phyloP scores from a whole-genome alignment of 2,113 vertebrate genomes.

The Sceloporus undulatus region DNA sequence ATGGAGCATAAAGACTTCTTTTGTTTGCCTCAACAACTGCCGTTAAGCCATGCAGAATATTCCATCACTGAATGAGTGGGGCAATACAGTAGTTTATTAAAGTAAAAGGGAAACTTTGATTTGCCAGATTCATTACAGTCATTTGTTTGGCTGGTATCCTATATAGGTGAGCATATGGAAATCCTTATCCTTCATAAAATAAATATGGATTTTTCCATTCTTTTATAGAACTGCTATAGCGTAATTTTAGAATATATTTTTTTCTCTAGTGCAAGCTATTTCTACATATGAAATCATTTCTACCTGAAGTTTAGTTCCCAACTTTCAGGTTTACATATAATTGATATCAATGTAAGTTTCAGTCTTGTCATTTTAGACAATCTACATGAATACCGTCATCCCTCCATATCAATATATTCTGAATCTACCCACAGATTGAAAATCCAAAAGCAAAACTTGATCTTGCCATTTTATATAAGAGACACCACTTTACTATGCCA shows the following conservation, averaged over 20 bases:
- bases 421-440: not conserved
- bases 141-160: conserved; percentile 24
- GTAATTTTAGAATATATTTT: not conserved
- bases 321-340: not conserved
- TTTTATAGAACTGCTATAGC: not conserved
- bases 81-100: conserved; percentile 79
- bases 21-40: conserved; percentile 79
- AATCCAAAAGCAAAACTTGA: no score
- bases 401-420: not conserved
- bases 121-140: conserved; percentile 60
- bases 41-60: conserved; percentile 79
- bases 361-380: not conserved
- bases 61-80: conserved; percentile 80
- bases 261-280: not conserved
- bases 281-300: conserved; percentile 3
- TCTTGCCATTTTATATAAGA: no score
- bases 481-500: not conserved
- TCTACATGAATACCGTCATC: no score
- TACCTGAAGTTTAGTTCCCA: not conserved
- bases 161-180: conserved; percentile 6
- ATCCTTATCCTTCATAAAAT: conserved; percentile 8
- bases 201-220: not conserved
- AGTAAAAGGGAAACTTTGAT: conserved; percentile 73
- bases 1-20: conserved; percentile 79
- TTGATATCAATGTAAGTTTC: not conserved